These are phyloP conservation scores for Magallana nippona DNA, from an alignment of 2,888 invertebrate species.

Conservation along the genomic window DNA sequence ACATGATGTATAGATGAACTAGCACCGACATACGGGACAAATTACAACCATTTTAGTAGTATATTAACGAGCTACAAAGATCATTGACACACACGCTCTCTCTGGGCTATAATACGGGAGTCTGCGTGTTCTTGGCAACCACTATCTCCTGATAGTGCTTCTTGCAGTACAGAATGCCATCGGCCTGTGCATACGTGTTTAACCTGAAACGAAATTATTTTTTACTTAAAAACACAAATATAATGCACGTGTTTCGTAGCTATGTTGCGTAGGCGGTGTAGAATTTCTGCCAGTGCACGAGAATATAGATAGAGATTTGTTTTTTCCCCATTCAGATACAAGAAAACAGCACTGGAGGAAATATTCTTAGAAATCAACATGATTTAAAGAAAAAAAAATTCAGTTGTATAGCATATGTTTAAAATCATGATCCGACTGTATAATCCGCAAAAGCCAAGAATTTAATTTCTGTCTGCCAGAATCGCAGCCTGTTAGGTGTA, in stretches of 20 bases:
- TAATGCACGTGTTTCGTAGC: constrained; percentile 1
- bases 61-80: constrained; percentile 11
- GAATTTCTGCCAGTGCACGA: not conserved
- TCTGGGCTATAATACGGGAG: constrained; percentile 16
- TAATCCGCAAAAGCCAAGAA: not conserved
- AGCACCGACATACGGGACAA: not conserved
- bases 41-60: not conserved
- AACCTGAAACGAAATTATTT: constrained; percentile 65
- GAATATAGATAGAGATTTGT: not conserved
- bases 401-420: not conserved
- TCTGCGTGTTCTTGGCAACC: constrained; percentile 77
- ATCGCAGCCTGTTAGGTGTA: too few relatives aligned
- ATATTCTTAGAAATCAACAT: not conserved
- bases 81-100: constrained; percentile 18
- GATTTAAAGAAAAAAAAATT: not conserved
- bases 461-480: not conserved
- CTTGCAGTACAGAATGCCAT: constrained; percentile 77
- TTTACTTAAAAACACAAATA: not conserved
- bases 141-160: constrained; percentile 75
- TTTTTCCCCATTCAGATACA: not conserved
- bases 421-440: not conserved
- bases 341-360: not conserved
- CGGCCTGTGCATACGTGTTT: constrained; percentile 77
- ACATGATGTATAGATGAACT: not conserved
- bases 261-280: constrained; percentile 6